A percentile compares a stretch with the other conserved stretches of the same genome.
Conservation (phyloP, 2,888 invertebrate species). For the Ornithoptera priamus region DNA sequence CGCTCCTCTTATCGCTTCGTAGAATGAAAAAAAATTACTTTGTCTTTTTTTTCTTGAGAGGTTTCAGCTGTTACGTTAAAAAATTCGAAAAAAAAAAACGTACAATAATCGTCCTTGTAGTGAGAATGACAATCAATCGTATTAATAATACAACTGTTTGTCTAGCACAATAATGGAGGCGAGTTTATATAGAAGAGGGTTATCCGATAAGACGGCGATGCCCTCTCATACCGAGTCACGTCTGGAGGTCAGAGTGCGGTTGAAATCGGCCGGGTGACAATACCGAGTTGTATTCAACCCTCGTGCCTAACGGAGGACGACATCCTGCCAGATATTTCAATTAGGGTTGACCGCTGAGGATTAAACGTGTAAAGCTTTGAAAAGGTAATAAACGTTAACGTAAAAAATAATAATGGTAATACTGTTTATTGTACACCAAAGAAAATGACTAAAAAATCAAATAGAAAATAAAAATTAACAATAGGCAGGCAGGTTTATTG, state of each 20-base stretch:
- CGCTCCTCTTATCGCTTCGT: no score
- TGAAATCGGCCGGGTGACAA: constrained; percentile 48
- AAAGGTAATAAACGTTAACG: neutral
- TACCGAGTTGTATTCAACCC: constrained; percentile 52
- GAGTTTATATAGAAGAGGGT: constrained; percentile 12
- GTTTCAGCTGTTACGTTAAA: no score
- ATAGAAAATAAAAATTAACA: no score
- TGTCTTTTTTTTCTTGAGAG: no score
- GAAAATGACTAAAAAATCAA: no score
- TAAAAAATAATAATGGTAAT: no score
- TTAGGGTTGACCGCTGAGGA: constrained; percentile 46
- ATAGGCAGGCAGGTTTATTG: no score
- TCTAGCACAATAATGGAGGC: constrained; percentile 10
- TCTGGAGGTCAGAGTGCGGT: constrained; percentile 49
- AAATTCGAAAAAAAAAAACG: no score
- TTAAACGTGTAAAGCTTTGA: constrained; percentile 4
- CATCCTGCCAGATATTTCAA: constrained; percentile 64
- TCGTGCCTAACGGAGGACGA: constrained; percentile 56
- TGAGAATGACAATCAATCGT: constrained; percentile 6
- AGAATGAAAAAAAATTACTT: no score
- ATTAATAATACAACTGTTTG: constrained; percentile 10
- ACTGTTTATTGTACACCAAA: no score
- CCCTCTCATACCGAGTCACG: constrained; percentile 33
- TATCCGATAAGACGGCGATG: constrained; percentile 25
- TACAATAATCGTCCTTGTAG: neutral